Evolutionary conservation across 2,797 vertebrate genomes (phyloP), one percentile per base, ranked within the genome.

Genomic region (Phoxinus dragarum): DNA sequence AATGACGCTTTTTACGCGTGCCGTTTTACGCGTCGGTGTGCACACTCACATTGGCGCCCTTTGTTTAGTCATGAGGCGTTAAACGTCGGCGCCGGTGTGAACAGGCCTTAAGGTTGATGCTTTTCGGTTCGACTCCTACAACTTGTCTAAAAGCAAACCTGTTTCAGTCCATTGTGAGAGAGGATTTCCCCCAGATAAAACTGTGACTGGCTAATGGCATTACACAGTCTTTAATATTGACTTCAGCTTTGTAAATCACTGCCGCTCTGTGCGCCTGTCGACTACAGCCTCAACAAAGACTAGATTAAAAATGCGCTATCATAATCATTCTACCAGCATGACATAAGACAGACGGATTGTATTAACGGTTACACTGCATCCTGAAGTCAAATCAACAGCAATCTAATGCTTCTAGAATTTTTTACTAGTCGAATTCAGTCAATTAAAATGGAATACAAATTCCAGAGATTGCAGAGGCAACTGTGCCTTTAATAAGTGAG

Each of bases 161-260:
- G 34, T 64, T 31, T 80, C n/a, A 17, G 44, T 56, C 38, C 8
- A 64, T 52, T 82, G 80, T 77, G 82, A 66, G 6, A 11, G 42
- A 82, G 84, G 74, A 89, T 86, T 84, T 84, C 74, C 73, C 67
- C 80, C 59, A 75, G 86, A 82, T 76, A 80, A 75, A 73, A 81
- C 81, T 54, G 38, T 56, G 74, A 86, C 27, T 80, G 81, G 49
- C 47, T 59, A 59, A 72, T 74, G 82, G 54, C 68, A 73, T 76
- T 52, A 81, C 54, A 76, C 38, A 31, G 16, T 44, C 38, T 74
- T 79, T 61, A 59, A 72, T 83, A 83, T 42, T 86, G 69, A 86
- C 75, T 83, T 79, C 27, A 84, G 81, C 52, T 75, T 54, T 82
- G 73, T 64, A 49, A 81, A 84, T 76, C 78, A 49, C 71, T 42